These are phyloP conservation scores for Scaptomyza pallida DNA, from an alignment of 1,140 invertebrate species.

Conservation along the genomic window DNA sequence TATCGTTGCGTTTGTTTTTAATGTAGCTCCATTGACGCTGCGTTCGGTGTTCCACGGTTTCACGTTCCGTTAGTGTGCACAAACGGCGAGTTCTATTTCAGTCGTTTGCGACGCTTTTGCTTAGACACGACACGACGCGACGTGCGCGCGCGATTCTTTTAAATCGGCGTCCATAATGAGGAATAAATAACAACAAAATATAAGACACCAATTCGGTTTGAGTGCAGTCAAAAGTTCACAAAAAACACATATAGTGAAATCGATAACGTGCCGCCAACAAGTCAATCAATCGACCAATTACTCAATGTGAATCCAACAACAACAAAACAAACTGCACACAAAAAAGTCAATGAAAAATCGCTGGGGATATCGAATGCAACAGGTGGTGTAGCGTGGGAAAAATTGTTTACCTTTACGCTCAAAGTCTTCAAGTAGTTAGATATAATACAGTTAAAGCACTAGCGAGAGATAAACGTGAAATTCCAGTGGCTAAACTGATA, in stretches of 20 bases:
- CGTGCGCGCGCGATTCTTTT: slow-evolving; percentile 17
- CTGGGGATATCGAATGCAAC: slow-evolving; percentile 38
- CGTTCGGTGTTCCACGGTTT: slow-evolving; percentile 57
- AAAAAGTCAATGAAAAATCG: slow-evolving; percentile 62
- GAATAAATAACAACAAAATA: slow-evolving; percentile 64
- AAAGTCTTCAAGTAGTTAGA: slow-evolving; percentile 13
- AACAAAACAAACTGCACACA: slow-evolving; percentile 23
- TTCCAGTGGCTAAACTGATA: slow-evolving; percentile 37
- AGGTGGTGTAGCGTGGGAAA: slow-evolving; percentile 68
- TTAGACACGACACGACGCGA: slow-evolving; percentile 34
- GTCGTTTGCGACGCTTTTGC: slow-evolving; percentile 69
- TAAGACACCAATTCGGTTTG: slow-evolving; percentile 44
- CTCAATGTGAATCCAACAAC: slow-evolving; percentile 28
- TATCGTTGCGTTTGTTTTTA: slow-evolving; percentile 35
- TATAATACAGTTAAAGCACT: slow-evolving; percentile 38
- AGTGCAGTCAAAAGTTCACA: slow-evolving; percentile 47
- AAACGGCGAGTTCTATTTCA: slow-evolving; percentile 48
- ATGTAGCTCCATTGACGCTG: slow-evolving; percentile 42
- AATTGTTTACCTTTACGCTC: slow-evolving; percentile 59
- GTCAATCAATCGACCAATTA: slow-evolving; percentile 43
- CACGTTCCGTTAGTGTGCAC: slow-evolving; percentile 37
- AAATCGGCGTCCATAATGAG: slow-evolving; percentile 24
- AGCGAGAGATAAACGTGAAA: slow-evolving; percentile 31
- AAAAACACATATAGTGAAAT: slow-evolving; percentile 23
- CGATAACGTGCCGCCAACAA: slow-evolving; percentile 27